phyloP scores from a whole-genome alignment of 2,113 vertebrate genomes.

The Fukomys damarensis region DNA sequence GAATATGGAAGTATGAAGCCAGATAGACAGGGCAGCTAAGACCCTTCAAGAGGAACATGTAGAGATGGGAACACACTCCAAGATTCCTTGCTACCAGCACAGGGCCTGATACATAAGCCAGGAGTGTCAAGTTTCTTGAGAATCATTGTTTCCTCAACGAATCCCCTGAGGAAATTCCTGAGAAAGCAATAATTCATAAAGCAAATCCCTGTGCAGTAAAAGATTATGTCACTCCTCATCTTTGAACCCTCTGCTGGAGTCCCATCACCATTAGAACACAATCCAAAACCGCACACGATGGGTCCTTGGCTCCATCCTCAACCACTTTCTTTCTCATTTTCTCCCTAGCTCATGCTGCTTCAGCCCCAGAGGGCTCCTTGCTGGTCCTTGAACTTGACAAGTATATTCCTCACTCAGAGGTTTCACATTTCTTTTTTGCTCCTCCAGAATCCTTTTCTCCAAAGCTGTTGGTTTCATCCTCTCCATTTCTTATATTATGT shows the following conservation, averaged over 20 bases:
- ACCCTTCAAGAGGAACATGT: slow-evolving; percentile 34
- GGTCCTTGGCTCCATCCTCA: background rate
- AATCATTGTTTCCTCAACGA: slow-evolving; percentile 35
- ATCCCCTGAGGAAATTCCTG: slow-evolving; percentile 14
- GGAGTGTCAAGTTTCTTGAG: slow-evolving; percentile 43
- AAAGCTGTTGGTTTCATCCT: background rate
- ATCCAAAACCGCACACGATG: slow-evolving; percentile 50
- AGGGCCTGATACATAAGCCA: slow-evolving; percentile 39
- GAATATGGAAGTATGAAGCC: slow-evolving; percentile 35
- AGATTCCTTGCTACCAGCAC: slow-evolving; percentile 52
- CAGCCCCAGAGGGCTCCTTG: background rate
- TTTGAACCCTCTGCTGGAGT: slow-evolving; percentile 67
- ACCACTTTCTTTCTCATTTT: background rate
- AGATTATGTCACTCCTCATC: slow-evolving; percentile 44
- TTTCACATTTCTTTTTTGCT: background rate
- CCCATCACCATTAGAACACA: slow-evolving; percentile 56
- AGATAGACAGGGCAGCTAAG: background rate
- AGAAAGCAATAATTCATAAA: slow-evolving; percentile 55
- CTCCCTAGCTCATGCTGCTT: background rate
- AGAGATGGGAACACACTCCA: slow-evolving; percentile 50
- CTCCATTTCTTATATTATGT: background rate
- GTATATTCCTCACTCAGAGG: background rate
- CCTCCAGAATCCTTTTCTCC: background rate
- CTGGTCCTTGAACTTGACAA: background rate
- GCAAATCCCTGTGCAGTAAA: slow-evolving; percentile 34